A percentile compares a stretch with the other conserved stretches of the same genome.
Conservation (phyloP, 1,140 invertebrate species). For the Lutraria rhynchaena region DNA sequence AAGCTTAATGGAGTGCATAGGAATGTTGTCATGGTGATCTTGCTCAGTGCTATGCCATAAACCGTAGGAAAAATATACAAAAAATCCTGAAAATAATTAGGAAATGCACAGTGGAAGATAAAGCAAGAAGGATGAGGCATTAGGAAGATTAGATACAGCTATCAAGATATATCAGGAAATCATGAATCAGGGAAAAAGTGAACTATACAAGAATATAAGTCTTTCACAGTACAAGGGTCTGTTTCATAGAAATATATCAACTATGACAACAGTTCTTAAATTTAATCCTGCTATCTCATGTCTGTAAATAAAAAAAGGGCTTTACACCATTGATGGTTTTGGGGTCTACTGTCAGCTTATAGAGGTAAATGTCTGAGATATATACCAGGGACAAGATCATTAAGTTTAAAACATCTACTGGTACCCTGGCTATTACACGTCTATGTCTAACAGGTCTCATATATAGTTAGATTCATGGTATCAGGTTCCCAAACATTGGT, state of each 20-base stretch:
- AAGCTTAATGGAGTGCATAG: conserved; percentile 1
- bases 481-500: no score
- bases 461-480: no score
- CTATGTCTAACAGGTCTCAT: no score
- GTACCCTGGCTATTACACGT: no score
- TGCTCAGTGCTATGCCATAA: conserved; percentile 41
- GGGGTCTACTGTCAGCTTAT: not conserved
- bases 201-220: not conserved
- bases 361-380: no score
- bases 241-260: not conserved
- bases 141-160: not conserved
- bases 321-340: not conserved
- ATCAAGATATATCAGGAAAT: not conserved
- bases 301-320: not conserved
- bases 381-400: not conserved
- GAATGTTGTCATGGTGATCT: conserved; percentile 27
- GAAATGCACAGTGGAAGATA: not conserved
- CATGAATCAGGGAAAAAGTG: not conserved
- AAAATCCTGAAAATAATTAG: conserved; percentile 40
- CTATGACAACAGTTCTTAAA: no score
- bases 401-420: no score
- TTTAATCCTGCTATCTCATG: not conserved
- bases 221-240: not conserved
- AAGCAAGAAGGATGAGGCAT: not conserved
- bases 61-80: conserved; percentile 56